Evolutionary conservation across 53 echinoderm and acorn worm genomes (phyloP), one percentile per base, ranked within the genome.

Genomic region (Patiria pectinifera): DNA sequence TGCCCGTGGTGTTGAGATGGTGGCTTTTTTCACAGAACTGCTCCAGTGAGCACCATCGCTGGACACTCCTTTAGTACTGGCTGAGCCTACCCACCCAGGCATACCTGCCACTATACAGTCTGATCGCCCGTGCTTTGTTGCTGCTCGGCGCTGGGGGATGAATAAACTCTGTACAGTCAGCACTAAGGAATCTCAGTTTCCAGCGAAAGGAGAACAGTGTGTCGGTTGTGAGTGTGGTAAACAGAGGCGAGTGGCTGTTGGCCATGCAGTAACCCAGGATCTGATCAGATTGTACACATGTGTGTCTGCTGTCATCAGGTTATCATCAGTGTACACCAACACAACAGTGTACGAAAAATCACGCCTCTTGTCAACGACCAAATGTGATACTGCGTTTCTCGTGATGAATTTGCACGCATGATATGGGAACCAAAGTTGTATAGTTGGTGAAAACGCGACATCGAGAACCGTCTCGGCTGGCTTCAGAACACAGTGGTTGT

Each of bases 121-220:
- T 66, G 66, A 66, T 13, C 66, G 3, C 66, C 35, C 35, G 35
- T 66, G 66, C 66, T 66, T 66, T 66, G 66, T 66, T 66, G 66
- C 66, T 66, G 66, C 66, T 18, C 35, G 14, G 19, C 66, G 12
- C 60, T 60, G 60, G 66, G 66, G 15, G 0, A 66, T 66, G 66
- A 66, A 66, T 66, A 66, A 66, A 66, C 66, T 3, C 66, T 43
- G 88, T 88, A 88, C 88, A 78, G 88, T 88, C 88, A 88, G 88
- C 78, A 44, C 62, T 47, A 26, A 78, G 78, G 88, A 88, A 88
- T 88, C 88, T 53, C 76, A 76, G 72, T 86, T 85, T 85, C 85
- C 69, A 66, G 66, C 19, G 66, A 18, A 66, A 18, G 19, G 15
- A 66, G 59, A 53, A 66, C 15, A 66, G 66, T 66, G 66, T 16